These are phyloP conservation scores for Sparus aurata DNA, from an alignment of 2,797 vertebrate species.

Conservation along the genomic window DNA sequence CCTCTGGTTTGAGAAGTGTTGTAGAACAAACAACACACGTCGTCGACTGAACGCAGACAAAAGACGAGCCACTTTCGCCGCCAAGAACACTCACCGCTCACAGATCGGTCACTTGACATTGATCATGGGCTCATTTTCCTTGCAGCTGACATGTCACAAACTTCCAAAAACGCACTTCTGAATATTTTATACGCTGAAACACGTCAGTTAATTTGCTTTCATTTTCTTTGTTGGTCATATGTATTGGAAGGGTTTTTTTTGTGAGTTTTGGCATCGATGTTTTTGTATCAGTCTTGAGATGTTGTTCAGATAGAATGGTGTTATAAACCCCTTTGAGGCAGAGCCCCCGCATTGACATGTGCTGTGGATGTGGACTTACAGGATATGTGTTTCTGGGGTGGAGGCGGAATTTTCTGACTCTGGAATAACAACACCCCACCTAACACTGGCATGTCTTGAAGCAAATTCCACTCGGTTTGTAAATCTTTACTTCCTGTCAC, in stretches of 20 bases:
- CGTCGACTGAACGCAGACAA: neutral
- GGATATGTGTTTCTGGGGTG: constrained; percentile 68
- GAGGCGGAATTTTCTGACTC: constrained; percentile 66
- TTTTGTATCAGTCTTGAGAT: constrained; percentile 2
- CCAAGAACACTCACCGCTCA: constrained; percentile 1
- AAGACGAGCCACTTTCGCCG: neutral
- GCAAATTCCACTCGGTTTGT: constrained; percentile 64
- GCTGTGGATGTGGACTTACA: constrained; percentile 54
- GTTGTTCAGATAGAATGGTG: constrained; percentile 3
- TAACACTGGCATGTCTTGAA: constrained; percentile 74
- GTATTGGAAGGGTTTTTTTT: neutral
- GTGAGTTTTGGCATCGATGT: neutral
- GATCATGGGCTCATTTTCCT: constrained; percentile 15
- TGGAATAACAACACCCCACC: constrained; percentile 76
- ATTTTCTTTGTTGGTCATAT: neutral
- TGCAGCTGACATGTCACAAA: neutral
- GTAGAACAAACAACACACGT: constrained; percentile 20
- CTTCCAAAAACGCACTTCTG: neutral
- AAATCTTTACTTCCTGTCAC: constrained; percentile 78
- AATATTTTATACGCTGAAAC: constrained; percentile 1
- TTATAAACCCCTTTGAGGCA: constrained; percentile 13
- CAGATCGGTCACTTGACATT: constrained; percentile 1
- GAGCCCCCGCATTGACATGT: constrained; percentile 39
- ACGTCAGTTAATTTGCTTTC: neutral
- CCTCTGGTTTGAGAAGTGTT: constrained; percentile 16